Percentiles rank a stretch among this genome's conserved stretches.
These are phyloP conservation scores for Mactromeris polynyma DNA, from an alignment of 2,888 invertebrate species.

Conservation along the genomic window DNA sequence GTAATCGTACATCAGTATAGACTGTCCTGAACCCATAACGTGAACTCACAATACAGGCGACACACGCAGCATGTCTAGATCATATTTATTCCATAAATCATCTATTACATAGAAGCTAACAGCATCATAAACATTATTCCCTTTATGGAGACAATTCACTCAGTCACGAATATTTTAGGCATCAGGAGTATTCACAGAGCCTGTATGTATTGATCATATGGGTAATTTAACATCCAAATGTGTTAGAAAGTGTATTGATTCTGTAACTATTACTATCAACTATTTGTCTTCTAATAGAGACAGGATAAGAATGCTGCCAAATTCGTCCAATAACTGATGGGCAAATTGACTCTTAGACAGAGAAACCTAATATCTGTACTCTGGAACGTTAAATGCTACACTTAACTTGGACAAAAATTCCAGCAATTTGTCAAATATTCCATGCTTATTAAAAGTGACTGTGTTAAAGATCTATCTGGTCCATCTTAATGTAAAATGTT, in stretches of 20 bases:
- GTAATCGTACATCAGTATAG: too few relatives aligned
- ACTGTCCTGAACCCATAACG: too few relatives aligned
- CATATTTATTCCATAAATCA: too few relatives aligned
- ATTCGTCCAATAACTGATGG: background rate
- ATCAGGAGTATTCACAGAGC: background rate
- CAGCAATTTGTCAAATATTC: too few relatives aligned
- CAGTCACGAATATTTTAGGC: background rate
- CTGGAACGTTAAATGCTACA: too few relatives aligned
- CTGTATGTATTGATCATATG: background rate
- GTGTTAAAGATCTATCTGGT: too few relatives aligned
- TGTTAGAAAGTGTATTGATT: background rate
- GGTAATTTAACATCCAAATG: constrained; percentile 12
- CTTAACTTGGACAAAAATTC: too few relatives aligned
- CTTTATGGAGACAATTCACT: background rate
- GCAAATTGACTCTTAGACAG: background rate
- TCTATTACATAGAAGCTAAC: background rate
- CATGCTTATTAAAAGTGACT: too few relatives aligned
- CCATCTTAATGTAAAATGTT: too few relatives aligned
- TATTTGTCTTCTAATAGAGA: background rate
- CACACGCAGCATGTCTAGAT: too few relatives aligned
- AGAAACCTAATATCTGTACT: too few relatives aligned
- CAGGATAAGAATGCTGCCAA: background rate
- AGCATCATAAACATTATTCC: background rate
- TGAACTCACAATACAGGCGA: too few relatives aligned
- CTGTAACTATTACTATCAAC: background rate